Base-by-base conservation (phyloP, 2,888 invertebrate species). In the Scaptomyza polygonia region DNA sequence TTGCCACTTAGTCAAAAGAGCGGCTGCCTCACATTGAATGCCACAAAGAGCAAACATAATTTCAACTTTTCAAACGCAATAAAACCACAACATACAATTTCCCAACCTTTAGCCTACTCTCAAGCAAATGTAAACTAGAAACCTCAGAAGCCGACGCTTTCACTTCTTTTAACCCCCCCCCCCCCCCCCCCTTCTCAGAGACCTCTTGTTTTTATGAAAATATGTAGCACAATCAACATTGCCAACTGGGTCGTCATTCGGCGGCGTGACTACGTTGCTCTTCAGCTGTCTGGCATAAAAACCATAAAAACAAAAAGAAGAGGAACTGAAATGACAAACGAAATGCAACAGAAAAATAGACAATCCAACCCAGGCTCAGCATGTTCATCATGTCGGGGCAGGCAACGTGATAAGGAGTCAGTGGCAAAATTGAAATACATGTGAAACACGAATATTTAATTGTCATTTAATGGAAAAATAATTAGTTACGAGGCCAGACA, bases 41-140 rank as follows among this genome's bases (percentile, higher is more conserved):
- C 72, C 80, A 67, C 73, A 74, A 61, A 78, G 70, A 71, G 67
- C 83, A 79, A 77, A 77, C 73, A 79, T 77, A 77, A 79, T 80
- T 79, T 77, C 64, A 83, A 67, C 72, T 68, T 72, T 68, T 79
- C 62, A 58, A 79, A 76, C 63, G 76, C 69, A 75, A 78, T 67
- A 74, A 74, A 76, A 53, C 75, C 64, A 44, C 78, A 77, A 49
- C 53, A 14, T 8, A 36, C 36, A 36, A 44, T 36, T 18, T 16
- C 21, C 7, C 27, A n/a, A n/a, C n/a, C 43, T 25, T 27, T 44
- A 30, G 9, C 55, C 29, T 34, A 44, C 49, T 43, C 43, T 48
- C 34, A 58, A n/a, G n/a, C 36, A 49, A 34, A 55, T 27, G 32
- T 52, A 40, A 34, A 53, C 25, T 56, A 25, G 47, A 52, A 59